Base-by-base conservation (phyloP, 2,888 invertebrate genomes). In the Agriopis aurantiaria region DNA sequence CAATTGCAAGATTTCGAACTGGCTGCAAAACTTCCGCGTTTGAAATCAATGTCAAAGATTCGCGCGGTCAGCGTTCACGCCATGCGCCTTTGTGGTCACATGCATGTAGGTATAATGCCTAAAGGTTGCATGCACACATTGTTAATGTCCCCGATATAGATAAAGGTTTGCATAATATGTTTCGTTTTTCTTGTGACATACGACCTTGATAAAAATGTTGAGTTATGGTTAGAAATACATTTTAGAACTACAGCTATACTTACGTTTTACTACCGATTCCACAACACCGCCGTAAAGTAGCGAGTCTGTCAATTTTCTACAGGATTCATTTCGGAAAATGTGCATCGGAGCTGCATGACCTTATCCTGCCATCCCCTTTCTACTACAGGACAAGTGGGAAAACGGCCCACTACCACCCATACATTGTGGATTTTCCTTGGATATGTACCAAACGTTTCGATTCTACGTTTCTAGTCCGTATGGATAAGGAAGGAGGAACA, bases 11-110 rank as follows among this genome's bases (percentile, higher is more conserved):
- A 58, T 58, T 33, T 58, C 58, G n/a, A 58, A 58, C n/a, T 56
- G 56, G 43, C 56, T 51, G 60, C 41, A 41, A 51, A 58, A 51
- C 79, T 87, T 87, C 86, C 86, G 85, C 73, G 78, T 86, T 81
- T 72, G 77, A 67, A 69, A 84, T 84, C 86, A 89, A 88, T 88
- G 89, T 85, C 87, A 84, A 70, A 77, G 80, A 78, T 78, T 73
- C 69, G 83, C 78, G 33, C 46, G 68, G 75, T 88, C 88, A 88
- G 88, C 83, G 59, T 63, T 63, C 62, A 49, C 57, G 46, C 59
- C 62, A 57, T 59, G 65, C 58, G 62, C 55, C 68, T 65, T 66
- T 62, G 70, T 63, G 62, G 59, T 51, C 23, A 68, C 46, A 23
- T 8, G 8, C 41, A 41, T 43, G 51, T 68, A 64, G 55, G 59